These are phyloP conservation scores for Sylvietta virens DNA, from an alignment of 2,113 vertebrate species.

Conservation along the genomic window DNA sequence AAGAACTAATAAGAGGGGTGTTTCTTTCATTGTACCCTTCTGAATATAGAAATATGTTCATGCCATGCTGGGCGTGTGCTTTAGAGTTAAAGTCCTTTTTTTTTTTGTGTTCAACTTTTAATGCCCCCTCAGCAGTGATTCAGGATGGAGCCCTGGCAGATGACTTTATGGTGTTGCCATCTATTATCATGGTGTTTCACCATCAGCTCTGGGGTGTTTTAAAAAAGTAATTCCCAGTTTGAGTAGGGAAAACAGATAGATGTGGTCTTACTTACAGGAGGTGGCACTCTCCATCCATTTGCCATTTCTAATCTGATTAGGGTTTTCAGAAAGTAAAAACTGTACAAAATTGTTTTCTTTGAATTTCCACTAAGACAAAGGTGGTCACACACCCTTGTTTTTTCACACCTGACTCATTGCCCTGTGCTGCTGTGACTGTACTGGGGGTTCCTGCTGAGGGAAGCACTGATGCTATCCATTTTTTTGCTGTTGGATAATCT, in stretches of 20 bases:
- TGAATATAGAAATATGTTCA: background rate
- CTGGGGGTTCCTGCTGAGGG: background rate
- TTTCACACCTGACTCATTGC: fast-evolving
- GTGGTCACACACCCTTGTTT: too few species aligned
- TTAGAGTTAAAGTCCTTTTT: background rate
- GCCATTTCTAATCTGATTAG: background rate
- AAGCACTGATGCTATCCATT: background rate
- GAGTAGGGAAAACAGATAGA: background rate
- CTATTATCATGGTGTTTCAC: background rate
- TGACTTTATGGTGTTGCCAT: background rate
- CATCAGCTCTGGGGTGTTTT: background rate
- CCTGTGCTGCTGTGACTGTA: background rate
- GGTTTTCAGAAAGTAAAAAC: background rate
- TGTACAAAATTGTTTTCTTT: background rate
- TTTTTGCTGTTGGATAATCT: background rate
- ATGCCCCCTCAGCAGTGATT: background rate
- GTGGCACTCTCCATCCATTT: background rate
- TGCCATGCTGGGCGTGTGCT: background rate
- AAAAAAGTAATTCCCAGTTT: background rate
- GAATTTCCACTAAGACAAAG: background rate
- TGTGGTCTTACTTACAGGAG: background rate
- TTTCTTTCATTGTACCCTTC: background rate
- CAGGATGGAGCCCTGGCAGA: background rate
- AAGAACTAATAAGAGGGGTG: background rate
- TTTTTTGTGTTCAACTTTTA: background rate